Evolutionary conservation across 2,888 invertebrate genomes (phyloP), one percentile per base, ranked within the genome.

Genomic region (Galeruca laticollis): DNA sequence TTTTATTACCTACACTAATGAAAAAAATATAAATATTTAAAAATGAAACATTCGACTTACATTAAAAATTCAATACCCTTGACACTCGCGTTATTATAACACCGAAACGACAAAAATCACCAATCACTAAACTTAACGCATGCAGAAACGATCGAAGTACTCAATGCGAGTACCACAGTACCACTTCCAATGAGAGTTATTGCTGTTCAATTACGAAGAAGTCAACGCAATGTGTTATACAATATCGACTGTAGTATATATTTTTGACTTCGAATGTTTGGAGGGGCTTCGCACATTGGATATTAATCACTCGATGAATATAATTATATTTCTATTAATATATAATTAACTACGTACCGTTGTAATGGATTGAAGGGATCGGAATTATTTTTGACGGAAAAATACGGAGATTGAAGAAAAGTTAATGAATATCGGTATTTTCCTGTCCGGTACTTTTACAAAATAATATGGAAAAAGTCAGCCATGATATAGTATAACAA

Each of bases 311-410:
- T 26, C 6, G 3, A 5, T 26, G 6, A 26, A 5, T 26, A 26
- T 40, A 40, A 40, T 40, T 13, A 40, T n/a, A 40, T n/a, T 40
- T 40, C 13, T 40, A 40, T 40, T 40, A 40, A 40, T 40, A 40
- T 40, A n/a, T 40, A n/a, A 4, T 40, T 40, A 40, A 40, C 1
- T 40, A 40, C 5, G 1, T 40, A 40, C 5, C 0, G n/a, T n/a
- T 11, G 4, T n/a, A 1, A 6, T 40, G n/a, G 11, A 40, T 35
- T 35, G 10, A 35, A 11, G 35, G 13, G 10, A 37, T 37, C 1
- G 11, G 11, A 11, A 11, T 35, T 37, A 37, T 37, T 37, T 10
- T 37, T 37, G 11, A 37, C 11, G 35, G 35, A 37, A 37, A 37
- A 37, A 11, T 37, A 37, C 35, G 35, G 13, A 11, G 6, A 11